Percentiles rank a stretch among this genome's conserved stretches.
These are phyloP conservation scores for Oreochromis niloticus DNA, from an alignment of 2,113 vertebrate species.

Conservation along the genomic window DNA sequence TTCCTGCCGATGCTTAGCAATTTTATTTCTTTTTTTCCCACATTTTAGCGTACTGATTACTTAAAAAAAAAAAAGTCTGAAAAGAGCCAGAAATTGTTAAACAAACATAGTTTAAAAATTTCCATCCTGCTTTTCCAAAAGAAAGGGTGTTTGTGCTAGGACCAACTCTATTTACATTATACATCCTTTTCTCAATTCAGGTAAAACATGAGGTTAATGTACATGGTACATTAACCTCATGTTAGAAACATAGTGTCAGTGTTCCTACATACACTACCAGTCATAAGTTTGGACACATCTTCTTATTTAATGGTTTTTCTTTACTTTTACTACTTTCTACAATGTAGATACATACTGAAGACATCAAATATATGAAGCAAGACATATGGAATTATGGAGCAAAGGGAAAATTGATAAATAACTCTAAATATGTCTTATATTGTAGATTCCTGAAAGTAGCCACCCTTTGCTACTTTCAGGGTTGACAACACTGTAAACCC, in stretches of 20 bases:
- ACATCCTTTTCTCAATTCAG: neutral
- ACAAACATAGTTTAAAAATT: neutral
- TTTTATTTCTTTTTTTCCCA: accelerated
- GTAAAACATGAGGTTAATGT: neutral
- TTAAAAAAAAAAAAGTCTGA: neutral
- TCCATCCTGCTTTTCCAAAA: neutral
- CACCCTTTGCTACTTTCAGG: neutral
- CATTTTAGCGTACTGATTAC: neutral
- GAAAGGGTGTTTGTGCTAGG: neutral
- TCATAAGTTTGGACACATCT: neutral
- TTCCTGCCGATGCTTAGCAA: neutral
- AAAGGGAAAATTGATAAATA: neutral
- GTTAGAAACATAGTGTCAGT: neutral
- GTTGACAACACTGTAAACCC: too few relatives aligned
- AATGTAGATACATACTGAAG: neutral
- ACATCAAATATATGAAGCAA: neutral
- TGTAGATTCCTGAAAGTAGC: neutral
- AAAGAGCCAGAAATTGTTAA: neutral
- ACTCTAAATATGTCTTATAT: neutral
- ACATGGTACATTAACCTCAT: neutral
- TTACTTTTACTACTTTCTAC: neutral
- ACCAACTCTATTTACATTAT: neutral
- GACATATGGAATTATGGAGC: neutral
- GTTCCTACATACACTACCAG: neutral
- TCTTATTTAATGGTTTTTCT: neutral